Base-by-base conservation (phyloP, 2,113 vertebrate species). In the Cromileptes altivelis region DNA sequence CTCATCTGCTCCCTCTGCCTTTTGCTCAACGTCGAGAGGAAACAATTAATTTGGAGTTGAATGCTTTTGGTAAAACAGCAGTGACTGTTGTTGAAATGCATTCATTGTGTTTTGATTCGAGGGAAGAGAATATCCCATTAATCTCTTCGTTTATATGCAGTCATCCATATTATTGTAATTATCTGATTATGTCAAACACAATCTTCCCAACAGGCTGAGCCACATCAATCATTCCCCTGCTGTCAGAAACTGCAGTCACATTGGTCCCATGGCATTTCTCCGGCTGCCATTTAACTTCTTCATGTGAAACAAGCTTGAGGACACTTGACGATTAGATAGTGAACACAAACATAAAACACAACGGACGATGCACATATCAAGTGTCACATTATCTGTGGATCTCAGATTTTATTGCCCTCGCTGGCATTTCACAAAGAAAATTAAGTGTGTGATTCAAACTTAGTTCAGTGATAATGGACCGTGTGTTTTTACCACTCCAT, bases 91-190 rank as follows among this genome's bases (percentile, higher is more conserved):
- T 63, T 77, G 6, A 53, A 75, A 57, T 33, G 25, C 40, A 56
- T 81, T 78, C 0, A 21, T 45, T 52, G n/a, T 33, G 30, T 62
- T 80, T 83, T 55, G 47, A 73, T 79, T 87, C 58, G 2, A 6
- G 23, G 49, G 78, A 18, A 73, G 49, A 70, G 1, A 69, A 57
- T 50, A 71, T 67, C 75, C 63, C 60, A 80, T 87, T 84, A 81
- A 78, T 81, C 67, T 80, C 87, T 82, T 80, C 68, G 64, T 84
- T 90, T 80, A 73, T 79, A 88, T 68, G 85, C 79, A 86, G 75
- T 84, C 90, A 78, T 80, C 84, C 83, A 75, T 88, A 65, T 82
- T 82, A 68, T 52, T 70, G 63, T 84, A 71, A 80, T 92, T 85
- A 81, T 85, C 69, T 87, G 75, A 83, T 83, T 83, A 74, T 83